phyloP scores from a whole-genome alignment of 1,140 invertebrate genomes.

The Sycobia sp. region DNA sequence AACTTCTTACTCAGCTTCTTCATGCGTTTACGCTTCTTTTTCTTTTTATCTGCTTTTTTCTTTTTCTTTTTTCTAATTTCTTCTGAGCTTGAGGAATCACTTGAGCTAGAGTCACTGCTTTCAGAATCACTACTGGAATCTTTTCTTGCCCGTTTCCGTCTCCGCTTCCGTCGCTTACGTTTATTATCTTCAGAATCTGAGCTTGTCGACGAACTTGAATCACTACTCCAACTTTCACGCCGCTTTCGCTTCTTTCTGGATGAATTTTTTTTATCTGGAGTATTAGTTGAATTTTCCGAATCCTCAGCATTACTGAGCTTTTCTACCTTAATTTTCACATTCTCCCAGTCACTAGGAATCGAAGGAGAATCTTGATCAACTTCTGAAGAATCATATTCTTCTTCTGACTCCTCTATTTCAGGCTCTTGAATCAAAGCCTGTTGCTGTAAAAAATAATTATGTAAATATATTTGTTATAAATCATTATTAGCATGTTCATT shows the following conservation, averaged over 20 bases:
- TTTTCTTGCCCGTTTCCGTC: slow-evolving; percentile 37
- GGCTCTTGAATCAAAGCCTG: not conserved
- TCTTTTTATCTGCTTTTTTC: slow-evolving; percentile 41
- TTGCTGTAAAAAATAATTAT: too few relatives aligned
- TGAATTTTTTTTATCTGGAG: slow-evolving; percentile 29
- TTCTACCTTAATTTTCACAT: slow-evolving; percentile 51
- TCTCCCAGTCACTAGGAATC: slow-evolving; percentile 51
- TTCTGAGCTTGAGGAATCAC: slow-evolving; percentile 39
- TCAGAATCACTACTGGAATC: slow-evolving; percentile 45
- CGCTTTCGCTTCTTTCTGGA: slow-evolving; percentile 39
- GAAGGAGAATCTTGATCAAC: slow-evolving; percentile 42
- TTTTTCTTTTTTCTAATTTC: slow-evolving; percentile 44
- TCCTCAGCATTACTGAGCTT: slow-evolving; percentile 45
- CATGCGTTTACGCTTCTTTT: slow-evolving; percentile 45
- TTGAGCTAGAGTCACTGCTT: slow-evolving; percentile 46
- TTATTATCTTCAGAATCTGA: slow-evolving; percentile 49
- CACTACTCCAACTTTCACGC: slow-evolving; percentile 45
- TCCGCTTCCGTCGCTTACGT: slow-evolving; percentile 37
- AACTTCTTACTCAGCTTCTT: slow-evolving; percentile 36
- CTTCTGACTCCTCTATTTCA: slow-evolving; percentile 2
- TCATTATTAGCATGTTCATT: too few relatives aligned
- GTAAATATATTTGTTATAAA: too few relatives aligned
- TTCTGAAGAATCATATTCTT: slow-evolving; percentile 17
- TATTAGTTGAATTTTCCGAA: not conserved
- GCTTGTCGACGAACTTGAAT: slow-evolving; percentile 47